Evolutionary conservation across 2,797 vertebrate species (phyloP).

Genomic region (Chanos chanos): DNA sequence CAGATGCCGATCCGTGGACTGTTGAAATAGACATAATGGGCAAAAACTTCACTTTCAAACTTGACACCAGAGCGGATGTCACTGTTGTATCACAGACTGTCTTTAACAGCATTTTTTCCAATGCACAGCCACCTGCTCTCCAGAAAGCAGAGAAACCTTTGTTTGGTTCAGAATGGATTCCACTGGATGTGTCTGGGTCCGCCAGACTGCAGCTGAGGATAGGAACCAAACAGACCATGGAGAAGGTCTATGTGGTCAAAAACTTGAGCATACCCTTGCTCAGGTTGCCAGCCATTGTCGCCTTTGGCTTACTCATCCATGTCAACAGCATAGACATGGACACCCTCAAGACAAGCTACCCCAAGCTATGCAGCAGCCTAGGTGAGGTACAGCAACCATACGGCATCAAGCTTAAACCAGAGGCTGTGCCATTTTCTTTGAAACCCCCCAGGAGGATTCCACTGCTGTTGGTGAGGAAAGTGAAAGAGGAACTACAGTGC

Average conservation of each 20-base stretch:
- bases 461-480: constrained; percentile 8
- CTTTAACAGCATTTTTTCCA: not conserved
- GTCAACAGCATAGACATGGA: constrained; percentile 1
- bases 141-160: constrained; percentile 2
- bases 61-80: not conserved
- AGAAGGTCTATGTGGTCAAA: constrained; percentile 10
- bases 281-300: constrained; percentile 7
- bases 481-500: constrained; percentile 13
- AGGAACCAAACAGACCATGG: not conserved
- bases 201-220: constrained; percentile 4
- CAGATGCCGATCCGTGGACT: not conserved
- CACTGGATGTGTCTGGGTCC: too few species aligned
- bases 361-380: constrained; percentile 18
- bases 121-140: not conserved
- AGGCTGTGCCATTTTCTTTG: not conserved
- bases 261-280: constrained; percentile 23
- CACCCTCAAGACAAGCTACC: not conserved
- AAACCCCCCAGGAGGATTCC: constrained; percentile 16
- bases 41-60: not conserved
- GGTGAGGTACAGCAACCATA: constrained; percentile 13
- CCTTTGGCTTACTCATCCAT: too few species aligned
- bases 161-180: constrained; percentile 2
- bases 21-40: not conserved
- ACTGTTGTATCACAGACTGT: not conserved
- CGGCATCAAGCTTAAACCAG: constrained; percentile 13